Conservation (phyloP, 1,140 invertebrate genomes). For the Papilio aristodemus region DNA sequence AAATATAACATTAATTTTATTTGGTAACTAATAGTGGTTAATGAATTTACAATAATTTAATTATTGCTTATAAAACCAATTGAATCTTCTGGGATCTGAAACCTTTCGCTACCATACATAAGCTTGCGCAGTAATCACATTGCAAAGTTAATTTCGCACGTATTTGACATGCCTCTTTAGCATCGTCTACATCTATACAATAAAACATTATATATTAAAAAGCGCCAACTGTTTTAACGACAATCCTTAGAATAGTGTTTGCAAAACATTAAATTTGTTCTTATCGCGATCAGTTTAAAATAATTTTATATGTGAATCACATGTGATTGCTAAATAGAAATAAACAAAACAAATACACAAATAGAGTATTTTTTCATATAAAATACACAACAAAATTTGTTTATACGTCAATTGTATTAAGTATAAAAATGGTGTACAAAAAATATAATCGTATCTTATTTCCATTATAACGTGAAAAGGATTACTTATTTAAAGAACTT, state of each 20-base stretch:
- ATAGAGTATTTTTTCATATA: too few species aligned
- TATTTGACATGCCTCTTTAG: background rate
- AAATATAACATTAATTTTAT: background rate
- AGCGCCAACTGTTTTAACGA: too few species aligned
- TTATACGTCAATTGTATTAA: too few species aligned
- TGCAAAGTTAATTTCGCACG: background rate
- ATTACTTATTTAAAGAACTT: background rate
- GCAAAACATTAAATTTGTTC: too few species aligned
- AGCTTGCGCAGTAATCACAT: background rate
- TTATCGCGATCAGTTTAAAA: too few species aligned
- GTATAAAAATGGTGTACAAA: background rate
- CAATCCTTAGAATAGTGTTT: too few species aligned
- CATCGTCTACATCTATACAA: too few species aligned
- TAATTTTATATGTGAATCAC: too few species aligned
- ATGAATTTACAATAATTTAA: background rate
- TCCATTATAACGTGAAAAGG: background rate
- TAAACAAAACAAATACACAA: too few species aligned
- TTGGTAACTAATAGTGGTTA: background rate
- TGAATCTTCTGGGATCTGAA: background rate
- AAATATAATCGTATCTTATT: background rate
- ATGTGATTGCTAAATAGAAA: too few species aligned
- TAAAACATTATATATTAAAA: too few species aligned
- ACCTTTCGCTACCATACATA: background rate
- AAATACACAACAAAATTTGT: too few species aligned
- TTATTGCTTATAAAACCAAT: background rate